A percentile compares a stretch with the other conserved stretches of the same genome.
Evolutionary conservation across 2,797 vertebrate genomes (phyloP).

Genomic region (Anguilla pacifica): DNA sequence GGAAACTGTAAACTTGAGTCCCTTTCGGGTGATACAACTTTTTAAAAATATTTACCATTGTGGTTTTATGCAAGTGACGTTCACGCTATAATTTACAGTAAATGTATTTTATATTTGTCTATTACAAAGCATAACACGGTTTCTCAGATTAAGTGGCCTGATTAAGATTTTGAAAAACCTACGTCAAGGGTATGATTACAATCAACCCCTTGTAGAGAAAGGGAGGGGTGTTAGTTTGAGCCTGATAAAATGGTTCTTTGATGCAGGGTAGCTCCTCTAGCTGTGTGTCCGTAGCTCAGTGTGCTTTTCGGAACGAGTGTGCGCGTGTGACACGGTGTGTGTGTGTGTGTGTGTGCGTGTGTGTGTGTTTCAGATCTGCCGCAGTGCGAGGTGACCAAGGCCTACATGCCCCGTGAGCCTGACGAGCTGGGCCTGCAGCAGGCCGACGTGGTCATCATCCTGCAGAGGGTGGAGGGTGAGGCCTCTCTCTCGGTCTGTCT

Average conservation of each 20-base stretch:
- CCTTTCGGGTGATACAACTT: too few species aligned
- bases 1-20: not conserved
- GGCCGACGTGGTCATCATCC: constrained; percentile 85
- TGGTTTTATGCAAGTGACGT: too few species aligned
- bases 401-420: constrained; percentile 81
- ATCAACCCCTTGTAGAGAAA: not conserved
- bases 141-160: too few species aligned
- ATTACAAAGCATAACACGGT: too few species aligned
- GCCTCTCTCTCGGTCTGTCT: not conserved
- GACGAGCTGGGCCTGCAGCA: constrained; percentile 89
- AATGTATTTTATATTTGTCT: too few species aligned
- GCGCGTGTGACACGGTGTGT: not conserved
- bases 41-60: too few species aligned
- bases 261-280: not conserved
- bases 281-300: not conserved
- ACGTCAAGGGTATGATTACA: not conserved
- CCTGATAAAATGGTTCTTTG: not conserved
- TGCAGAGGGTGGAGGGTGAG: constrained; percentile 83
- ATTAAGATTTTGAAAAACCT: not conserved
- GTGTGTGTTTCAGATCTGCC: constrained; percentile 70
- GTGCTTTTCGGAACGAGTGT: not conserved
- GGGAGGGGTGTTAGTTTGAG: not conserved
- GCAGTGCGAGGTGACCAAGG: constrained; percentile 86
- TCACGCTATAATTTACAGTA: too few species aligned
- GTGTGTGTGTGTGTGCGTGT: not conserved